phyloP scores from a whole-genome alignment of 2,113 vertebrate genomes.

The Crotalus tigris region DNA sequence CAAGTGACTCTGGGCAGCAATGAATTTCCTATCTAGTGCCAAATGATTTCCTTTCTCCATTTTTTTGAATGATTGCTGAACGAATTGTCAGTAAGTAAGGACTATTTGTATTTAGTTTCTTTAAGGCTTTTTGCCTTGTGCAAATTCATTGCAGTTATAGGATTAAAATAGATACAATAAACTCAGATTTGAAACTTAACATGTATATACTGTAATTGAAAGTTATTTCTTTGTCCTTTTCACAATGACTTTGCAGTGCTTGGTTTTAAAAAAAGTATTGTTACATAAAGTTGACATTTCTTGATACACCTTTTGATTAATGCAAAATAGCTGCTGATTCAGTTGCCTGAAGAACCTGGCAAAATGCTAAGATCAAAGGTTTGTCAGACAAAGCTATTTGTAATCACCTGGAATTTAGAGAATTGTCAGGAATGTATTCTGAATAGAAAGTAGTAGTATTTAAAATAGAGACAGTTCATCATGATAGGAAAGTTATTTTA shows the following conservation, averaged over 20 bases:
- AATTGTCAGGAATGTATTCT: not conserved
- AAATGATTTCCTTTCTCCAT: not conserved
- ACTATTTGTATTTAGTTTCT: not conserved
- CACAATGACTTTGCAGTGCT: not conserved
- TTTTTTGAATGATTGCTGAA: not conserved
- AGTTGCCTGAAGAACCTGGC: not conserved
- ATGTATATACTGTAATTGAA: not conserved
- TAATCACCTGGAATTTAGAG: not conserved
- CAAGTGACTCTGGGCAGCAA: not conserved
- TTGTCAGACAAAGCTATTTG: conserved; percentile 16
- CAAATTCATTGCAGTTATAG: not conserved
- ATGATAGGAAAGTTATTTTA: not conserved
- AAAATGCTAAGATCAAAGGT: not conserved
- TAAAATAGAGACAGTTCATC: not conserved
- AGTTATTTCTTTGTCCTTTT: not conserved
- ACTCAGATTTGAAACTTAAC: not conserved
- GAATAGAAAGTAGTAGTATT: not conserved
- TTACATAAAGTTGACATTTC: not conserved
- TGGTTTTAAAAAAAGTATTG: not conserved
- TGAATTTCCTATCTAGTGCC: not conserved
- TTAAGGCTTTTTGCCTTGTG: not conserved
- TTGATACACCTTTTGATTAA: conserved; percentile 1
- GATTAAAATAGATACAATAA: not conserved
- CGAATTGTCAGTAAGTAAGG: not conserved
- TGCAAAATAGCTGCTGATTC: not conserved